Evolutionary conservation across 1,140 invertebrate genomes (phyloP).

Genomic region (Helicorthomorpha holstii): DNA sequence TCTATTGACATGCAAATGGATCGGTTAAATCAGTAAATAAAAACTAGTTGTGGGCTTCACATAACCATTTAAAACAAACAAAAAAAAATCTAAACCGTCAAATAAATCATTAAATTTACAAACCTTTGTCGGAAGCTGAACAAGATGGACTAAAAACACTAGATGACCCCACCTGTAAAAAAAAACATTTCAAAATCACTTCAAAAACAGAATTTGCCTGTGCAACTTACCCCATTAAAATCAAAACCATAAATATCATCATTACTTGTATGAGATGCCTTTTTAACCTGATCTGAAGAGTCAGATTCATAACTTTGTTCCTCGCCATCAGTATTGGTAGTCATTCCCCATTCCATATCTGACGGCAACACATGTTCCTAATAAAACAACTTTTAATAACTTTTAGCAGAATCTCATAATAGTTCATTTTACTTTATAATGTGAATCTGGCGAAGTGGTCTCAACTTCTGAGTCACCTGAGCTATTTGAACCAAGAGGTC

Average conservation of each 20-base stretch:
- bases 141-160: not conserved
- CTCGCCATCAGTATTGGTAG: slow-evolving; percentile 70
- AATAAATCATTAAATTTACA: too few relatives aligned
- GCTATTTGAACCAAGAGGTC: slow-evolving; percentile 19
- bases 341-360: slow-evolving; percentile 58
- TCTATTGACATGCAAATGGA: slow-evolving; percentile 7
- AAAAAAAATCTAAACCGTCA: too few relatives aligned
- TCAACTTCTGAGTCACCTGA: slow-evolving; percentile 22
- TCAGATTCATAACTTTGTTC: slow-evolving; percentile 39
- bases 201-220: not conserved
- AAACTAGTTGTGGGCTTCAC: too few relatives aligned
- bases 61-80: too few relatives aligned
- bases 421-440: too few relatives aligned
- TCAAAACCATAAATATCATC: slow-evolving; percentile 50
- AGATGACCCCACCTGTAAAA: not conserved
- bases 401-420: too few relatives aligned
- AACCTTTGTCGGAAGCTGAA: slow-evolving; percentile 11
- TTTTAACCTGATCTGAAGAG: slow-evolving; percentile 16
- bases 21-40: too few relatives aligned
- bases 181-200: not conserved
- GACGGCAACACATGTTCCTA: slow-evolving; percentile 20
- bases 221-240: slow-evolving; percentile 7
- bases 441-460: slow-evolving; percentile 14
- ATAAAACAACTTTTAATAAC: slow-evolving; percentile 10
- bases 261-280: slow-evolving; percentile 21